These are phyloP conservation scores for Tautogolabrus adspersus DNA, from an alignment of 2,113 vertebrate species.

Conservation along the genomic window DNA sequence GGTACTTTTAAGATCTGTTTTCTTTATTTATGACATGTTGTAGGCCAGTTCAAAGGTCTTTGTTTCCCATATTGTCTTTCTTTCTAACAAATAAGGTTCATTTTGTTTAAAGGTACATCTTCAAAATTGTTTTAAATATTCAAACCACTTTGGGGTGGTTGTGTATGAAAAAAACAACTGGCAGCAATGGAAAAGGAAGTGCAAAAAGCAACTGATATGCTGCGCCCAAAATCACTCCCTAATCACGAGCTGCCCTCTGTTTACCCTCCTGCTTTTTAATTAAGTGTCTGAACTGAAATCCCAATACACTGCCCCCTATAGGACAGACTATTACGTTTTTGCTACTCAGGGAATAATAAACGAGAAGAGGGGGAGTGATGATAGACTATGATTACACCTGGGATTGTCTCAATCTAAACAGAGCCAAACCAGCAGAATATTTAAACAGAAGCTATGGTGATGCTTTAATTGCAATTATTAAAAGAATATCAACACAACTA, in stretches of 20 bases:
- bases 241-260: neutral
- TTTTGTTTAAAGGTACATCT: too few species aligned
- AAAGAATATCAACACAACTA: neutral
- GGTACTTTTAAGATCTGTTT: too few species aligned
- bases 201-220: neutral
- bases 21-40: too few species aligned
- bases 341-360: neutral
- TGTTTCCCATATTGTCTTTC: too few species aligned
- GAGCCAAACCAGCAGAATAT: neutral
- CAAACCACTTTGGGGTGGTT: too few species aligned
- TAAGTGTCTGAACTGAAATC: neutral
- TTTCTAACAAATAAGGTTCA: too few species aligned
- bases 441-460: neutral
- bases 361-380: neutral
- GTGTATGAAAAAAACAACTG: neutral
- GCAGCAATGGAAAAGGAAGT: neutral
- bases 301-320: neutral
- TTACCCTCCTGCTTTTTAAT: constrained; percentile 1
- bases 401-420: neutral
- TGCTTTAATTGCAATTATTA: neutral
- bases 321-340: neutral
- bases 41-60: too few species aligned
- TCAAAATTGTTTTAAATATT: too few species aligned
- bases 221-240: neutral
- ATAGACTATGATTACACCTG: neutral